phyloP scores from a whole-genome alignment of 1,140 invertebrate species.

The Nephila pilipes region DNA sequence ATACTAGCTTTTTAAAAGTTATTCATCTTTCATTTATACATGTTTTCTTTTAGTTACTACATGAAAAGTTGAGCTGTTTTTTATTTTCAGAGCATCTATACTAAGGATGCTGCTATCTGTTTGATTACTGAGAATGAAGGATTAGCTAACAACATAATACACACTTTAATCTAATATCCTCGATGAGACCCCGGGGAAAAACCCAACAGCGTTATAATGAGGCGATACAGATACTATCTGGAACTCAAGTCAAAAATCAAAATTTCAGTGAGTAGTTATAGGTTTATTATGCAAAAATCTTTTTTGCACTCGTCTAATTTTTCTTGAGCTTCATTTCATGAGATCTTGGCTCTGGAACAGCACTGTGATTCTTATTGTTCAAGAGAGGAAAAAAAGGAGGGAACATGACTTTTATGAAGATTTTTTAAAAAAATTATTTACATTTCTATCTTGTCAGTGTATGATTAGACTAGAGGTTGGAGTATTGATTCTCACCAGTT shows the following conservation, averaged over 20 bases:
- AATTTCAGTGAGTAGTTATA: constrained; percentile 55
- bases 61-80: constrained; percentile 17
- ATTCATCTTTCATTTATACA: background rate
- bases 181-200: constrained; percentile 46
- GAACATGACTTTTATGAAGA: too few species aligned
- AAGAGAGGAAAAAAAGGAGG: background rate
- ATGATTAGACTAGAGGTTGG: too few species aligned
- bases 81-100: constrained; percentile 25
- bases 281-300: background rate
- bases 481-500: too few species aligned
- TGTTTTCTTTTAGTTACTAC: background rate
- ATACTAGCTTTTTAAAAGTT: background rate
- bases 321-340: background rate
- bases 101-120: background rate
- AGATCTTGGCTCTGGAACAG: background rate
- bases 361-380: background rate
- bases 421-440: background rate
- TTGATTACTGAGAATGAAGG: constrained; percentile 31
- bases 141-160: background rate
- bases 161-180: constrained; percentile 7
- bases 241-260: constrained; percentile 55
- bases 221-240: constrained; percentile 64
- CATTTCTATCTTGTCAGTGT: background rate
- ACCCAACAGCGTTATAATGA: constrained; percentile 58
- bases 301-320: background rate